A percentile compares a stretch with the other conserved stretches of the same genome.
phyloP scores from a whole-genome alignment of 2,113 vertebrate species.

The Guaruba guarouba region DNA sequence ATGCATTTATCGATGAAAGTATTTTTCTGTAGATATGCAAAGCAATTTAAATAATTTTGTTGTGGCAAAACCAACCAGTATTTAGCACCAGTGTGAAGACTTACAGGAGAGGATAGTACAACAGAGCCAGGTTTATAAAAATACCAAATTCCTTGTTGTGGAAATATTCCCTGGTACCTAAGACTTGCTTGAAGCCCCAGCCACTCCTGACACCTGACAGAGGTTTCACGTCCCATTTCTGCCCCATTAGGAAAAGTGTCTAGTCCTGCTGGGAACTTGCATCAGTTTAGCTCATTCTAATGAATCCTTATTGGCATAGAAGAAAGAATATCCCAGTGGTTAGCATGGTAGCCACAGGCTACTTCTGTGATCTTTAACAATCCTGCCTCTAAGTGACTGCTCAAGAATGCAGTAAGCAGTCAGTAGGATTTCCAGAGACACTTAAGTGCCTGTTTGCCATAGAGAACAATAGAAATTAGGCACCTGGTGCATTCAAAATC shows the following conservation, averaged over 20 bases:
- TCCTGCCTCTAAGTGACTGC: too few relatives aligned
- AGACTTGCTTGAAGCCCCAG: not conserved
- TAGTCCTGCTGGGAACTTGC: not conserved
- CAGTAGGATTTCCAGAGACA: not conserved
- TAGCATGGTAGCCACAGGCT: not conserved
- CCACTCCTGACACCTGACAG: not conserved
- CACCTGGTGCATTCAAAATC: not conserved
- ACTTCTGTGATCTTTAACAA: not conserved
- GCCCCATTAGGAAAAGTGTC: not conserved
- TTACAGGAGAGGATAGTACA: not conserved
- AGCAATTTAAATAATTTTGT: not conserved
- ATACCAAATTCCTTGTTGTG: not conserved
- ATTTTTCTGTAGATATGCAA: not conserved
- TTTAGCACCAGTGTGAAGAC: not conserved
- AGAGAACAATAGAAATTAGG: not conserved
- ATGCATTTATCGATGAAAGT: not conserved
- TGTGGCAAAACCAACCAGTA: not conserved
- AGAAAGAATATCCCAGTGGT: not conserved
- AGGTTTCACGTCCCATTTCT: not conserved
- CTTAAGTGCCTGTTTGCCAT: not conserved
- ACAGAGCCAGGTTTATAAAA: not conserved
- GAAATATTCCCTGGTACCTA: not conserved
- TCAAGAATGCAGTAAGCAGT: not conserved
- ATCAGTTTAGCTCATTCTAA: not conserved
- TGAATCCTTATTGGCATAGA: not conserved